Evolutionary conservation across 2,888 invertebrate genomes (phyloP).

Genomic region (Agrenia bidenticulata): DNA sequence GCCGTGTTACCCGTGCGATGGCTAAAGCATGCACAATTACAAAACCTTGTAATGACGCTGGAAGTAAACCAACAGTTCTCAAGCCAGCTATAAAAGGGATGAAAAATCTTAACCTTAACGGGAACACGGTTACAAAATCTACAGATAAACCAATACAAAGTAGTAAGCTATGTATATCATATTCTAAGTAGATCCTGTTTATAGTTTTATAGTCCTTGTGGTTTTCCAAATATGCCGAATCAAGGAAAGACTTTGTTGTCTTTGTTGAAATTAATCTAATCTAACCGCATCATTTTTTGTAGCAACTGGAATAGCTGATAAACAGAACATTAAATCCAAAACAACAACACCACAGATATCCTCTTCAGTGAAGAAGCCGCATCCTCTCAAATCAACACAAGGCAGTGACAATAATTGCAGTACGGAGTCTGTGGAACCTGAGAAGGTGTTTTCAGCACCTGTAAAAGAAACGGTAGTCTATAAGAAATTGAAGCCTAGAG

Average conservation of each 20-base stretch:
- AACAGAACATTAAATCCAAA: too few species aligned
- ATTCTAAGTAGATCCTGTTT: too few species aligned
- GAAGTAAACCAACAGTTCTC: background rate
- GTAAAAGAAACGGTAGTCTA: background rate
- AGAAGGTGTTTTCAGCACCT: background rate
- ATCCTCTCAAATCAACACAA: too few species aligned
- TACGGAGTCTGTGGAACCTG: background rate
- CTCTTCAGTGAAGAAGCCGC: too few species aligned
- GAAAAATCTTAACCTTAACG: slow-evolving; percentile 19
- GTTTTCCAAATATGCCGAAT: too few species aligned
- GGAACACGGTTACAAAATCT: background rate
- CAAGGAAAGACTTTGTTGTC: too few species aligned
- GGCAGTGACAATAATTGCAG: background rate
- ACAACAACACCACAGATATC: too few species aligned
- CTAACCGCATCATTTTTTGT: background rate
- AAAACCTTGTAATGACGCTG: background rate
- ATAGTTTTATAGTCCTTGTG: too few species aligned
- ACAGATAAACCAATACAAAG: too few species aligned
- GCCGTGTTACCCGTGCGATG: slow-evolving; percentile 45
- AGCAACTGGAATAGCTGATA: background rate
- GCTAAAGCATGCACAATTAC: slow-evolving; percentile 22
- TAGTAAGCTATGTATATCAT: too few species aligned
- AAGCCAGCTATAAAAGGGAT: slow-evolving; percentile 22
- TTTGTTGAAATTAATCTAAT: slow-evolving; percentile 7
- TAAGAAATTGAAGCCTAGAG: slow-evolving; percentile 33